Conservation (phyloP, 2,888 invertebrate species). For the Pollenia labialis region DNA sequence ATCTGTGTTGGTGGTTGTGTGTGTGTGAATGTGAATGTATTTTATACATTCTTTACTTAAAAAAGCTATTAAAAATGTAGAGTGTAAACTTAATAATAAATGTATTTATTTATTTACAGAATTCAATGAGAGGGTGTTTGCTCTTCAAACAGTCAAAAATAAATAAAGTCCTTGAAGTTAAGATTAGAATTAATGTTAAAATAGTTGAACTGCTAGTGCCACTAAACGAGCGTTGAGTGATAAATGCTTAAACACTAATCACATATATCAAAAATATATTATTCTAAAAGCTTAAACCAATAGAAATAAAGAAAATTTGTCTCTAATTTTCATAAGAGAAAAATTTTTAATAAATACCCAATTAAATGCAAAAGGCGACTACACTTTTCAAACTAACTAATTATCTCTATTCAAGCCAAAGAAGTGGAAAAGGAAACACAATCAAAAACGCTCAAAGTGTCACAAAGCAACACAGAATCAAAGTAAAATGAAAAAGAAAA, state of each 20-base stretch:
- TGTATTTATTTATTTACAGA: not conserved
- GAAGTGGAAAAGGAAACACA: too few relatives aligned
- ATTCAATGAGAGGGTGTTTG: constrained; percentile 3
- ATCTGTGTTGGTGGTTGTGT: not conserved
- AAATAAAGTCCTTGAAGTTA: constrained; percentile 15
- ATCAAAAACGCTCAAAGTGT: too few relatives aligned
- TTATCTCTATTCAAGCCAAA: constrained; percentile 28
- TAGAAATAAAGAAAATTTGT: too few relatives aligned
- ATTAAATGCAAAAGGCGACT: constrained; percentile 36
- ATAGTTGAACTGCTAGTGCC: not conserved
- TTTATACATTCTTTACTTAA: not conserved
- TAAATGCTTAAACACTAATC: not conserved
- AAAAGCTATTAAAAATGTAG: not conserved
- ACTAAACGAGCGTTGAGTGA: not conserved
- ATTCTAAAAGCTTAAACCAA: too few relatives aligned
- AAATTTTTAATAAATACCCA: not conserved
- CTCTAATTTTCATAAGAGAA: not conserved
- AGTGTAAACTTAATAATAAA: not conserved
- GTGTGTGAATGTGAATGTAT: too few relatives aligned
- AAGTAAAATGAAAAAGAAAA: constrained; percentile 13
- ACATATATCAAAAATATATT: too few relatives aligned
- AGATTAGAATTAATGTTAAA: constrained; percentile 13
- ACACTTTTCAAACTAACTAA: constrained; percentile 52
- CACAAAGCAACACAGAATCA: not conserved
- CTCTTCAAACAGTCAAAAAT: constrained; percentile 8